Conservation (phyloP, 2,113 vertebrate genomes). For the Lamprotornis superbus region DNA sequence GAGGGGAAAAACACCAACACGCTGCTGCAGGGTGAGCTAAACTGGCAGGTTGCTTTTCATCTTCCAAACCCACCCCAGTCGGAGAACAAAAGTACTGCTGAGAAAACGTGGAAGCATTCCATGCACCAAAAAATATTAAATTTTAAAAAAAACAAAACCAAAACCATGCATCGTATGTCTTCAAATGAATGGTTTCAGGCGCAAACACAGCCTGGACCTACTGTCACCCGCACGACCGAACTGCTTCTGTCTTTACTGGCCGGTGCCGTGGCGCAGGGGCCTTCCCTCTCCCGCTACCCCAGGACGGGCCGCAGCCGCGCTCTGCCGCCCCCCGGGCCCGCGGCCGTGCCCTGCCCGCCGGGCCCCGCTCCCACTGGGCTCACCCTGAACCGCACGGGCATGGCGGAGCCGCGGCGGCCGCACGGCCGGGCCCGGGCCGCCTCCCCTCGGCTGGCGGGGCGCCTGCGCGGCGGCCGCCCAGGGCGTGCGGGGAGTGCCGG, state of each 20-base stretch:
- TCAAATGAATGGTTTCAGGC: neutral
- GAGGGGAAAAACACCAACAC: neutral
- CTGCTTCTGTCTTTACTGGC: too few species aligned
- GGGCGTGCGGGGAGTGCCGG: too few species aligned
- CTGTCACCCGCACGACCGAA: neutral
- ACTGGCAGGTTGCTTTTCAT: neutral
- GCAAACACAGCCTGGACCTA: too few species aligned
- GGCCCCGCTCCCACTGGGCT: neutral
- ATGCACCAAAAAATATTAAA: neutral
- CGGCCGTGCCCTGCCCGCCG: neutral
- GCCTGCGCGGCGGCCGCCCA: constrained; percentile 39
- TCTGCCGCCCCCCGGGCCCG: neutral
- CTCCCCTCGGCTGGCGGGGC: neutral
- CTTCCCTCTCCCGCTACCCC: neutral
- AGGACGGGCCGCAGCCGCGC: neutral
- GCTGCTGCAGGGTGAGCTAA: neutral
- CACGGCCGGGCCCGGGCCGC: neutral
- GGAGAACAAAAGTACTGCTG: neutral
- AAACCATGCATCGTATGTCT: neutral
- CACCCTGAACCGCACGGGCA: neutral
- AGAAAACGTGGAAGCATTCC: neutral
- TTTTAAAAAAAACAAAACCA: rapidly evolving
- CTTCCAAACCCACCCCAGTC: neutral
- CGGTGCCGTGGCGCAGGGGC: too few species aligned
- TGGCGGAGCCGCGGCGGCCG: neutral